Evolutionary conservation across 2,797 vertebrate species (phyloP), one percentile per base, ranked within the genome.

Genomic region (Melanotaenia nigrans): DNA sequence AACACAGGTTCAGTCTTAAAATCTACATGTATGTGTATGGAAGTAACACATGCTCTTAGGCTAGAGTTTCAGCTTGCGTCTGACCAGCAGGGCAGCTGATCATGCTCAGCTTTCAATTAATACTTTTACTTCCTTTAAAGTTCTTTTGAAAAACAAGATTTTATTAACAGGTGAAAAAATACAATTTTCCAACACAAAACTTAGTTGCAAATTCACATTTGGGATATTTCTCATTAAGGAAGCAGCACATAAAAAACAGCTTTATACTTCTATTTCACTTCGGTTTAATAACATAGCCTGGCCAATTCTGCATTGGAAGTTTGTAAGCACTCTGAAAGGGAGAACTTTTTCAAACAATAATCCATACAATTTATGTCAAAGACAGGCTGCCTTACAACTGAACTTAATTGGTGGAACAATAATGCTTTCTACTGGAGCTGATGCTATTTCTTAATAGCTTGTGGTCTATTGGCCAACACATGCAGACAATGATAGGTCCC

Each of bases 151-250:
- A 25, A 53, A 25, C 22, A 24, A 51, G n/a, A 49, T 13, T 49
- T 49, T 24, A 51, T 24, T 51, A 3, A 42, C 18, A n/a, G 35
- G 7, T 33, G 30, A n/a, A 32, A 32, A 18, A 57, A 57, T 10
- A 33, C 7, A 20, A 18, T 20, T 35, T 58, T n/a, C 35, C 3
- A 32, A n/a, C 1, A 36, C 1, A 68, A 24, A 0, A 14, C 1
- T 54, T 36, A 51, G 25, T 51, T 2, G 56, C 22, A 61, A 72
- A 69, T 72, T 61, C 58, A 65, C 28, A 77, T 53, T 42, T 61
- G 10, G 38, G 11, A 40, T 30, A 57, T 65, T 58, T 1, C 73
- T 69, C 2, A 38, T 35, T 60, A 7, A 24, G 78, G 65, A 53
- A 40, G 1, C 2, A 24, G 36, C 25, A 30, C 28, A 24, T 53